Base-by-base conservation (phyloP, 2,888 invertebrate genomes). In the Beris chalybata region DNA sequence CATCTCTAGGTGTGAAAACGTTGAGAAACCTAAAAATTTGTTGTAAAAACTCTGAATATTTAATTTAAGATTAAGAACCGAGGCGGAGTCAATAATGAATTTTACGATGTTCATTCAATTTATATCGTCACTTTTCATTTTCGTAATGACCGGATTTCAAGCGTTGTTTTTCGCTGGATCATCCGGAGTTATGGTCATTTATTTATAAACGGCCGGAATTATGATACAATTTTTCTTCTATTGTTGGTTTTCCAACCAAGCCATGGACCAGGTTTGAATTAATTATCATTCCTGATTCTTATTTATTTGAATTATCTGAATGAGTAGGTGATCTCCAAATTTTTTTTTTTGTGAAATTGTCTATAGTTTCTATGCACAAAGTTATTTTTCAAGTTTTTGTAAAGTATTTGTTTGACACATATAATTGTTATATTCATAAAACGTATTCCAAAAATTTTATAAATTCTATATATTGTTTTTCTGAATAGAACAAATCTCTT, bases 171-270 rank as follows among this genome's bases (percentile, higher is more conserved):
- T 71, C 4, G 59, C 71, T 3, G 70, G 71, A 1, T 73, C 73
- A 2, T 71, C 69, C 47, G 73, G 71, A 6, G 65, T 72, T 6
- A 12, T 72, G 11, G 59, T 76, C 3, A 73, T 76, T 67, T 76
- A 75, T 54, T 72, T 73, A 0, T 71, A 76, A 54, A 71, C 12
- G 67, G 71, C 55, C 76, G 76, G 52, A 71, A 75, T 5, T 30
- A 71, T 77, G 13, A 71, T 70, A 3, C 72, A 78, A 32, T 67
- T 78, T 4, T 74, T 76, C 7, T 30, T 74, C 2, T 76, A 74
- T 43, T 77, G 76, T 56, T 77, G 74, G 73, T 76, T 74, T 56
- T 76, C 75, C n/a, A 77, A 75, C 64, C 74, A 76, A 57, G 74
- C 75, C 2, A 72, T 71, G 38, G 75, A 74, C n/a, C 73, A 74